phyloP scores from a whole-genome alignment of 1,140 invertebrate genomes.

The Laupala kohalensis region DNA sequence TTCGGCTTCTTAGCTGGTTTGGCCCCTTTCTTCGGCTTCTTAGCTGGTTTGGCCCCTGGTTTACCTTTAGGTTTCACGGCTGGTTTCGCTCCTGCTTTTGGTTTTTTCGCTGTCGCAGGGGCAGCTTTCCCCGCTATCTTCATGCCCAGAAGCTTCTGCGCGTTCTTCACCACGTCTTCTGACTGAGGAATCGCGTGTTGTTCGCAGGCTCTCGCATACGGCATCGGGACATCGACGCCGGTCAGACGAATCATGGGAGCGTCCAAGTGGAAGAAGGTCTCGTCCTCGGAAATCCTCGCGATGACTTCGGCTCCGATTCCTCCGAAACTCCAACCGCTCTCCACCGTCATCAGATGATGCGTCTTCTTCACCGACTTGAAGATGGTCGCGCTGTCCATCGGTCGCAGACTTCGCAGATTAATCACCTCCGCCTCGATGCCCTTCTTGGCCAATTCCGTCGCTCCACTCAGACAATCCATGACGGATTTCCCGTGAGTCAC shows the following conservation, averaged over 20 bases:
- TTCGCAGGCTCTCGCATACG: constrained; percentile 53
- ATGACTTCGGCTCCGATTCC: constrained; percentile 57
- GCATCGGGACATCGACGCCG: constrained; percentile 60
- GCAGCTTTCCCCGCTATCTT: no score
- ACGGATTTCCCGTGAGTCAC: constrained; percentile 30
- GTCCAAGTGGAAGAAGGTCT: constrained; percentile 57
- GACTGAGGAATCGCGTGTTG: constrained; percentile 39
- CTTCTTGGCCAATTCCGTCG: constrained; percentile 39
- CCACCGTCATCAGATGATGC: constrained; percentile 52
- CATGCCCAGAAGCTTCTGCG: background rate
- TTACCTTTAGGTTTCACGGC: no score
- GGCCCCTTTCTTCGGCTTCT: no score
- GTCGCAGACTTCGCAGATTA: constrained; percentile 52
- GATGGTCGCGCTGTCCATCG: constrained; percentile 49
- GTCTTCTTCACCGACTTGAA: constrained; percentile 56
- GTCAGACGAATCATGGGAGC: constrained; percentile 50
- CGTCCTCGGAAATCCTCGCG: constrained; percentile 43
- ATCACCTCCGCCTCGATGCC: constrained; percentile 54
- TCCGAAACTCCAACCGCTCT: constrained; percentile 55
- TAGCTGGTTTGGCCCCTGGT: no score
- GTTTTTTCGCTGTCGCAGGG: no score
- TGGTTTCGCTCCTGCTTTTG: no score
- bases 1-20: no score
- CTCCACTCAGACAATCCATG: constrained; percentile 41
- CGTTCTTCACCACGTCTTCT: constrained; percentile 21